Conservation (phyloP, 1,140 invertebrate genomes). For the Vollenhovia emeryi region DNA sequence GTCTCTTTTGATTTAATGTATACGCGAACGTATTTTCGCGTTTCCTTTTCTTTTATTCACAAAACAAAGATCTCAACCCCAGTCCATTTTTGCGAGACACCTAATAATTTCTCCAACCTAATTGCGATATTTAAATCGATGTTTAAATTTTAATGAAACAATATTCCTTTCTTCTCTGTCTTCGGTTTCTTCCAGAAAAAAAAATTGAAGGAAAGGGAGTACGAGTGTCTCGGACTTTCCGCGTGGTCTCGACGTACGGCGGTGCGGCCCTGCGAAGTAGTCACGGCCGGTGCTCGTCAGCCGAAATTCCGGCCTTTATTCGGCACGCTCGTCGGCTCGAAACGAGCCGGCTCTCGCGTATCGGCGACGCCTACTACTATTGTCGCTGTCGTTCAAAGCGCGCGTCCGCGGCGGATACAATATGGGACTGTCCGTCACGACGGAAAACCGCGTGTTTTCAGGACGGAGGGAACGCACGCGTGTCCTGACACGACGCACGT, state of each 20-base stretch:
- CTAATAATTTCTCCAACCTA: not conserved
- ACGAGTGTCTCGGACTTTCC: not conserved
- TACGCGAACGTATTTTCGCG: not conserved
- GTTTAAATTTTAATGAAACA: slow-evolving; percentile 6
- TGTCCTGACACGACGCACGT: not conserved
- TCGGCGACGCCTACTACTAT: slow-evolving; percentile 59
- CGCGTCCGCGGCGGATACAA: slow-evolving; percentile 34
- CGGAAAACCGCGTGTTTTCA: slow-evolving; percentile 56
- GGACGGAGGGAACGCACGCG: not conserved
- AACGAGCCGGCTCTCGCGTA: slow-evolving; percentile 52
- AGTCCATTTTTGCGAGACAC: not conserved
- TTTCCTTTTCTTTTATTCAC: not conserved
- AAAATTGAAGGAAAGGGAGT: not conserved
- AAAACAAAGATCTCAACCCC: not conserved
- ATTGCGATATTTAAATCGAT: not conserved
- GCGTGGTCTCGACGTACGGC: not conserved
- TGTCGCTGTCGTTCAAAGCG: slow-evolving; percentile 65
- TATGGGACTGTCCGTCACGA: slow-evolving; percentile 67
- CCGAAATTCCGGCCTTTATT: slow-evolving; percentile 61
- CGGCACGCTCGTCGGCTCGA: slow-evolving; percentile 11
- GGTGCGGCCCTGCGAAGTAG: slow-evolving; percentile 42
- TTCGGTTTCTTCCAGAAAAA: not conserved
- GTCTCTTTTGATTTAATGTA: not conserved
- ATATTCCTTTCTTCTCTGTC: not conserved
- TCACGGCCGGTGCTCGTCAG: slow-evolving; percentile 44